phyloP scores from a whole-genome alignment of 2,113 vertebrate genomes.

The Calidris pygmaea region DNA sequence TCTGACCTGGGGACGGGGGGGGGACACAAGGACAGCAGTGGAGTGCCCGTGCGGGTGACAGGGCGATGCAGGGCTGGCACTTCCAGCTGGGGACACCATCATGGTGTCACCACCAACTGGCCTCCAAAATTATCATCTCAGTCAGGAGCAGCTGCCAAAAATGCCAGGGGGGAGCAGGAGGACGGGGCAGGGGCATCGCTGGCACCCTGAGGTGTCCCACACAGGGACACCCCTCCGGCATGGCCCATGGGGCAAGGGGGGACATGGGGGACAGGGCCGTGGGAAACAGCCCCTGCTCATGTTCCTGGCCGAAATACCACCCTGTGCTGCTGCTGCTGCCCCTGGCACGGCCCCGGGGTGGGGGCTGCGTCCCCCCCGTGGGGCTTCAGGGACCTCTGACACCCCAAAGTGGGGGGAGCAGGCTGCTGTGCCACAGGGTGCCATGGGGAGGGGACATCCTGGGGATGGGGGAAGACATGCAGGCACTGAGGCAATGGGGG shows the following conservation, averaged over 20 bases:
- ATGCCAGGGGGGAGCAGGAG: background rate
- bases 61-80: background rate
- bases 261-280: background rate
- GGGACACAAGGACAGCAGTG: accelerated
- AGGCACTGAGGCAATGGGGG: background rate
- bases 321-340: background rate
- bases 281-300: background rate
- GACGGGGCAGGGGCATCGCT: accelerated
- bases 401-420: background rate
- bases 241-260: background rate
- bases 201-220: background rate
- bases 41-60: background rate
- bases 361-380: accelerated
- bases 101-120: too few relatives aligned
- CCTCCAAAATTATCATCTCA: background rate
- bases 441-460: background rate
- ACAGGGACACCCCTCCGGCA: accelerated
- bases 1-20: accelerated
- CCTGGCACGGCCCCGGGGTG: background rate
- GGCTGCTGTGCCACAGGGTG: background rate
- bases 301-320: accelerated
- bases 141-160: accelerated
- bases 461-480: too few relatives aligned
- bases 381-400: background rate
- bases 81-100: background rate